A percentile compares a stretch with the other conserved stretches of the same genome.
Conservation (phyloP, 2,797 vertebrate species). For the Sebastiscus tertius region DNA sequence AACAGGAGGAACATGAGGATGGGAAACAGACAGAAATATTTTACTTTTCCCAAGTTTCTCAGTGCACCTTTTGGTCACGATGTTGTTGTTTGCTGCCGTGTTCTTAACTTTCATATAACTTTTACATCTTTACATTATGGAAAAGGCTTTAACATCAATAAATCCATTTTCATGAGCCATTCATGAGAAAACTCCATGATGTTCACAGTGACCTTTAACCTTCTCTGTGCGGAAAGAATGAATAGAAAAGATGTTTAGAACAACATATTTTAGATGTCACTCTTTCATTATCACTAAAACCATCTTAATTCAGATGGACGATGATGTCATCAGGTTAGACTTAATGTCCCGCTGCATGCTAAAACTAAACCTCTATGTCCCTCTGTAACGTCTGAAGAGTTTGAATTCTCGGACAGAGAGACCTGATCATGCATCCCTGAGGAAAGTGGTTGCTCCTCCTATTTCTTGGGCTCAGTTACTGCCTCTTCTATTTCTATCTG, state of each 20-base stretch:
- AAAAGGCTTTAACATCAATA: not conserved
- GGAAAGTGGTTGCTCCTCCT: slow-evolving; percentile 44
- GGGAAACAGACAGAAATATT: not conserved
- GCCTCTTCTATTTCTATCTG: slow-evolving; percentile 78
- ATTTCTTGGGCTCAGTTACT: slow-evolving; percentile 70
- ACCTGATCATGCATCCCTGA: slow-evolving; percentile 12
- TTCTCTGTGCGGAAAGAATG: not conserved
- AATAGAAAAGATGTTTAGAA: not conserved
- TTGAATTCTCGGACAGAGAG: slow-evolving; percentile 5
- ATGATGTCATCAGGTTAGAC: slow-evolving; percentile 20
- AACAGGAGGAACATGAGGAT: not conserved
- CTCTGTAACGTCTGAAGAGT: slow-evolving; percentile 23
- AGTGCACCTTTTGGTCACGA: not conserved
- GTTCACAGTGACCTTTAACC: not conserved
- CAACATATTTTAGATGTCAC: not conserved
- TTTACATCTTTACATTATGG: not conserved
- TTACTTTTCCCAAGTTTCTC: not conserved
- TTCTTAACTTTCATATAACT: not conserved
- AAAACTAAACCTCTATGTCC: slow-evolving; percentile 23
- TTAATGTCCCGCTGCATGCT: slow-evolving; percentile 13
- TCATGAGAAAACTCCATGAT: not conserved
- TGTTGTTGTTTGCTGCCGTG: not conserved
- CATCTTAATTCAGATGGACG: slow-evolving; percentile 7
- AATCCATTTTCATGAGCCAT: not conserved
- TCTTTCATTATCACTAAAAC: not conserved